Evolutionary conservation across 1,140 invertebrate genomes (phyloP), one percentile per base, ranked within the genome.

Genomic region (Belonocnema kinseyi): DNA sequence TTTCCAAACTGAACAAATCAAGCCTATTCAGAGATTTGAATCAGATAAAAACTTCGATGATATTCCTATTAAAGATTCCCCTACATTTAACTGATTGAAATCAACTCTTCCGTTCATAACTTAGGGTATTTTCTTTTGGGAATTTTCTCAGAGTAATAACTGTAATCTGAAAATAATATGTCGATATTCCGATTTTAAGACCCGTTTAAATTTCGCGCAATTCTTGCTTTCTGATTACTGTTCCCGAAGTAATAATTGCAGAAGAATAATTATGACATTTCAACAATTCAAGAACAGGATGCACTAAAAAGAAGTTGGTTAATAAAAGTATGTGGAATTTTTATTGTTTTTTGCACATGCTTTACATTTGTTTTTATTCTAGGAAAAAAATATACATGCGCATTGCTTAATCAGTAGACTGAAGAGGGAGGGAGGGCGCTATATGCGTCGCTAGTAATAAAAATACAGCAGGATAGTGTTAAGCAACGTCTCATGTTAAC

Each of bases 301-400:
- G 33, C 26, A 66, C 26, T 66, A 40, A 66, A 66, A 66, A n/a
- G 61, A 33, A 16, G 26, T 66, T 66, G 16, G 61, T 46, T n/a
- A 66, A 66, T 66, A 66, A 66, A 66, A 66, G 33, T 66, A n/a
- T 33, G 26, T 8, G 13, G 1, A 5, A 66, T 66, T 66, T 66
- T 66, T 66, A 66, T 66, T 66, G 61, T 66, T 66, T 33, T 66
- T 66, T n/a, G 61, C 61, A 66, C 61, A 66, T 33, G 61, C 40
- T 66, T 66, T 66, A 66, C 16, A 46, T 21, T 40, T 33, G 58
- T 66, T 66, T 14, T 66, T 66, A 66, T 33, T 66, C 14, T 26
- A 46, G 26, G 33, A 40, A 33, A 6, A 66, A 46, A 46, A 66
- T 66, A 16, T 66, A 66, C 26, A 66, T 66, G 40, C 40, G 46